Evolutionary conservation across 2,113 vertebrate genomes (phyloP), one percentile per base, ranked within the genome.

Genomic region (Hippotragus niger): DNA sequence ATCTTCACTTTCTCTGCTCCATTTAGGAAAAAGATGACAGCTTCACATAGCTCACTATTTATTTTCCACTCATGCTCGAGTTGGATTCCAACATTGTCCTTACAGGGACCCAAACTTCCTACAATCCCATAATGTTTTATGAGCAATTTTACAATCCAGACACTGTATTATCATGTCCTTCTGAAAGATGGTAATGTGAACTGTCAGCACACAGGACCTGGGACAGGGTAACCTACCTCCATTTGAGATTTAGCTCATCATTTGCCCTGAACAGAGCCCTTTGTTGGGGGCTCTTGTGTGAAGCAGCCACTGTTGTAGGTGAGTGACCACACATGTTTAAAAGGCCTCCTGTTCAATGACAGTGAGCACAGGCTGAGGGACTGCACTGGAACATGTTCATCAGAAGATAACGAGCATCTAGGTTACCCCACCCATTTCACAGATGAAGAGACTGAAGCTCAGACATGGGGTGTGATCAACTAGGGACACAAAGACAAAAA

Each of bases 11-110:
- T 98, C 88, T 67, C 36, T 85, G 91, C 93, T 97, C 91, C 23
- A 0, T 93, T 97, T 94, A 84, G 92, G 84, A 33, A 47, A 94
- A 97, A 96, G 71, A 95, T 97, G 96, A 97, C 7, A 29, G n/a
- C 95, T 97, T 97, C 93, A 81, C 97, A 96, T 84, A 96, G 71
- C 91, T 94, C 95, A 81, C 96, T 97, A 98, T 97, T 95, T 97
- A 97, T 95, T 98, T 98, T 90, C 86, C 27, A 57, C 16, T 53
- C 96, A 87, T 92, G 91, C 31, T 80, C 17, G 57, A 55, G 17
- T 9, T 95, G 27, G 40, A 97, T 95, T 96, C 97, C 43, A 97
- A 94, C 81, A 6, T 17, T 11, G 3, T 82, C 16, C 90, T 98
- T 67, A 93, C 83, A 94, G 93, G 36, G 23, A 76, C 11, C 7